These are phyloP conservation scores for Pectinophora gossypiella DNA, from an alignment of 1,140 invertebrate species.

Conservation along the genomic window DNA sequence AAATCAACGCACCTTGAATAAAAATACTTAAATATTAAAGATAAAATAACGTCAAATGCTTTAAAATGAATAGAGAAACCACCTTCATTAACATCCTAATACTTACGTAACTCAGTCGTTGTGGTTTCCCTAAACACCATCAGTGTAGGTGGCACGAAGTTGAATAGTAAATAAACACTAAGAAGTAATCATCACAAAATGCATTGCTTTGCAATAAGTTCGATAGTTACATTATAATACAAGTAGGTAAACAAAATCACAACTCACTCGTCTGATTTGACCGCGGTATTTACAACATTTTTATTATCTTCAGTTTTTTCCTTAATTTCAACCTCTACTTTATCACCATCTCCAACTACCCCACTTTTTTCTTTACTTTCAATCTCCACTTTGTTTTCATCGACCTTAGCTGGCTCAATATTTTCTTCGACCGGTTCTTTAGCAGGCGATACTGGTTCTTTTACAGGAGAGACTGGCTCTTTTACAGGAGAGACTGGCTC, in stretches of 20 bases:
- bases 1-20: conserved; percentile 11
- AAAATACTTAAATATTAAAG: conserved; percentile 10
- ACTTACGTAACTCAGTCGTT: conserved; percentile 1
- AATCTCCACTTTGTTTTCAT: background rate
- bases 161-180: conserved; percentile 8
- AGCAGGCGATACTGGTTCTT: background rate
- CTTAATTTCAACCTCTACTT: background rate
- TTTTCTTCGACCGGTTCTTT: too few relatives aligned
- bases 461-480: conserved; percentile 1
- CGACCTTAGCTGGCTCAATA: background rate
- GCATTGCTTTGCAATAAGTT: conserved; percentile 1
- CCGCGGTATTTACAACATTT: background rate
- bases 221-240: conserved; percentile 14
- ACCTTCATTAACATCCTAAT: conserved; percentile 1
- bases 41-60: conserved; percentile 10
- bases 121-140: conserved; percentile 10
- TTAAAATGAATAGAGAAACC: conserved; percentile 19
- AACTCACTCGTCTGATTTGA: conserved; percentile 1
- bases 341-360: background rate
- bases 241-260: background rate
- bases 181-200: conserved; percentile 15
- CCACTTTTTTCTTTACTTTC: background rate
- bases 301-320: background rate
- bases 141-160: background rate
- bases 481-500: conserved; percentile 2